Conservation (phyloP, 1,140 invertebrate species). For the Manduca sexta region DNA sequence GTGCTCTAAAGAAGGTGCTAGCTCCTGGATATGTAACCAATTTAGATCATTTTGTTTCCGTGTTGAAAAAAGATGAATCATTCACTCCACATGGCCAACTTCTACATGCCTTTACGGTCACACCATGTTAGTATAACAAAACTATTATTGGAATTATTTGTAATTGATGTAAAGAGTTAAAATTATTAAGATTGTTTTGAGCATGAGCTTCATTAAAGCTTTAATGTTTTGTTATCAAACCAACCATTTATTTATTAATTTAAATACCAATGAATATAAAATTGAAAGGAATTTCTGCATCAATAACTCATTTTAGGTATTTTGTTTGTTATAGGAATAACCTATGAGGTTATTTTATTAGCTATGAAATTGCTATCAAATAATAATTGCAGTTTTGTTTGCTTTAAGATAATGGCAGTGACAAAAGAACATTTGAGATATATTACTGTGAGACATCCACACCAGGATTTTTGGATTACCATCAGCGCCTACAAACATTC, state of each 20-base stretch:
- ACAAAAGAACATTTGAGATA: constrained; percentile 84
- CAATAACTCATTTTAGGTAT: too few relatives aligned
- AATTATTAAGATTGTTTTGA: too few relatives aligned
- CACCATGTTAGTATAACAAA: constrained; percentile 46
- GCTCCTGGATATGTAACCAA: constrained; percentile 78
- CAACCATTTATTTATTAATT: too few relatives aligned
- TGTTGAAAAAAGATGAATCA: constrained; percentile 79
- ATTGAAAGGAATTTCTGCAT: too few relatives aligned
- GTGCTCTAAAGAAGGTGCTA: constrained; percentile 77
- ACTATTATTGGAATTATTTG: too few relatives aligned
- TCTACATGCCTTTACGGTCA: constrained; percentile 75
- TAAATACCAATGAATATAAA: too few relatives aligned
- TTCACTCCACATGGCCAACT: constrained; percentile 84
- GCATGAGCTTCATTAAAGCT: too few relatives aligned
- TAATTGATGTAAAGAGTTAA: too few relatives aligned
- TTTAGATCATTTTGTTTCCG: constrained; percentile 80
- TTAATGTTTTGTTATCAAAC: too few relatives aligned
- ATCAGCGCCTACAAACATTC: constrained; percentile 91
- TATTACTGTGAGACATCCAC: constrained; percentile 82
- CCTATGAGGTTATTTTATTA: too few relatives aligned
- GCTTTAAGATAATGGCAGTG: constrained; percentile 59
- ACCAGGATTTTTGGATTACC: constrained; percentile 85
- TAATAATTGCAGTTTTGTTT: not conserved
- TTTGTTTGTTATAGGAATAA: too few relatives aligned
- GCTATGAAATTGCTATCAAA: constrained; percentile 1